Evolutionary conservation across 2,888 invertebrate genomes (phyloP).

Genomic region (Morpho helenor): DNA sequence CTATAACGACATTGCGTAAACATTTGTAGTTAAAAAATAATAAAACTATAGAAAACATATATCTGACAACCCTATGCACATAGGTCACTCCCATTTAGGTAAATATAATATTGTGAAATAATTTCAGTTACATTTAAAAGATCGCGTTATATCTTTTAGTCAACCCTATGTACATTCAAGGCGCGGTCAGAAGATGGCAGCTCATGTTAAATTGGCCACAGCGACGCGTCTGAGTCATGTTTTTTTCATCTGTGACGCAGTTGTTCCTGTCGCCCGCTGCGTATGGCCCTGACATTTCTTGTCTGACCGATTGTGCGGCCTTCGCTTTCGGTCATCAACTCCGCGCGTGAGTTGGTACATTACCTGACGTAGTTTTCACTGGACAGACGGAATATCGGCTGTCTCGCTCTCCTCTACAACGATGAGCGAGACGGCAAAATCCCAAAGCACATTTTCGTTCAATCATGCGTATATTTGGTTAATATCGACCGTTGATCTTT

Average conservation of each 20-base stretch:
- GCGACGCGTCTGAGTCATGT: constrained; percentile 54
- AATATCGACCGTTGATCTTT: background rate
- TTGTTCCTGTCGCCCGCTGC: constrained; percentile 58
- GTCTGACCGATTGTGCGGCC: constrained; percentile 77
- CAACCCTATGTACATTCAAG: constrained; percentile 16
- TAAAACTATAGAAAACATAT: no score
- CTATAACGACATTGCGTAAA: no score
- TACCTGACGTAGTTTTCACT: constrained; percentile 57
- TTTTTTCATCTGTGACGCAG: constrained; percentile 68
- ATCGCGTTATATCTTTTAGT: no score
- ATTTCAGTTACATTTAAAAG: no score
- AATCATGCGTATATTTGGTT: background rate
- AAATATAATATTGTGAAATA: no score
- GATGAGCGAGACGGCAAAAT: constrained; percentile 23
- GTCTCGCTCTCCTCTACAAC: constrained; percentile 41
- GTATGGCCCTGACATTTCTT: constrained; percentile 75
- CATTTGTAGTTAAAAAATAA: no score
- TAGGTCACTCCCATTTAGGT: no score
- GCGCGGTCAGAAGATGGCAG: constrained; percentile 20
- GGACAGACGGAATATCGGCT: constrained; percentile 28
- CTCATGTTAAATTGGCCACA: constrained; percentile 21
- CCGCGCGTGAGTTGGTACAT: constrained; percentile 56
- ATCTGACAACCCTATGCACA: no score
- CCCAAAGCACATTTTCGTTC: background rate
- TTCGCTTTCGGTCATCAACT: constrained; percentile 75